Percentiles rank a stretch among this genome's conserved stretches.
These are phyloP conservation scores for Hystrix cristata DNA, from an alignment of 2,113 vertebrate species.

Conservation along the genomic window DNA sequence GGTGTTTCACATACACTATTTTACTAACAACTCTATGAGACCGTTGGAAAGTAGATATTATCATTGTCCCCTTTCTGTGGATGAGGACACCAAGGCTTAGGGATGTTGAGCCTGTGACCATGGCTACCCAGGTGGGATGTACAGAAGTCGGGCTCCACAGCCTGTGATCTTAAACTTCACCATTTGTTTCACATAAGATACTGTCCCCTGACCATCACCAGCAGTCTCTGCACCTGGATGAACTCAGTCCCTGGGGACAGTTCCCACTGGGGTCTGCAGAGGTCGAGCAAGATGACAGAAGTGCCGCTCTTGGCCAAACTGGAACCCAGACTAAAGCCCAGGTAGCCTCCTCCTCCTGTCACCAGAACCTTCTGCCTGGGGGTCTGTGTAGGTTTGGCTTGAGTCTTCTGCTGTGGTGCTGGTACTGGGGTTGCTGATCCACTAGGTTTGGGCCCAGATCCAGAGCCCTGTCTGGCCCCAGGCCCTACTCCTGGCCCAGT, in stretches of 20 bases:
- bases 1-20: accelerated
- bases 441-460: conserved; percentile 81
- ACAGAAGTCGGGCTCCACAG: neutral
- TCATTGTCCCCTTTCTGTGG: neutral
- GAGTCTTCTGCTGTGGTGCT: conserved; percentile 54
- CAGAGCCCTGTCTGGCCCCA: conserved; percentile 45
- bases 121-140: neutral
- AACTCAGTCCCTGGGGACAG: conserved; percentile 89
- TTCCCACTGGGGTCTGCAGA: conserved; percentile 89
- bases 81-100: neutral
- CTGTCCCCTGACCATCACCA: neutral
- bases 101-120: neutral
- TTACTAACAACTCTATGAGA: neutral
- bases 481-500: neutral
- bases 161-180: too few relatives aligned
- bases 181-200: neutral
- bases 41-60: neutral
- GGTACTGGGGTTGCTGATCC: conserved; percentile 76
- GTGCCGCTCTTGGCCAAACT: conserved; percentile 89
- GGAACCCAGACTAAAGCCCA: conserved; percentile 93
- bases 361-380: conserved; percentile 89
- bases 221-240: conserved; percentile 89
- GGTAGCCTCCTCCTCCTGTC: conserved; percentile 96
- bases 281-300: conserved; percentile 93
- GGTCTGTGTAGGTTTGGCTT: neutral